Conservation (phyloP, 2,888 invertebrate genomes). For the Macrophya annulata region DNA sequence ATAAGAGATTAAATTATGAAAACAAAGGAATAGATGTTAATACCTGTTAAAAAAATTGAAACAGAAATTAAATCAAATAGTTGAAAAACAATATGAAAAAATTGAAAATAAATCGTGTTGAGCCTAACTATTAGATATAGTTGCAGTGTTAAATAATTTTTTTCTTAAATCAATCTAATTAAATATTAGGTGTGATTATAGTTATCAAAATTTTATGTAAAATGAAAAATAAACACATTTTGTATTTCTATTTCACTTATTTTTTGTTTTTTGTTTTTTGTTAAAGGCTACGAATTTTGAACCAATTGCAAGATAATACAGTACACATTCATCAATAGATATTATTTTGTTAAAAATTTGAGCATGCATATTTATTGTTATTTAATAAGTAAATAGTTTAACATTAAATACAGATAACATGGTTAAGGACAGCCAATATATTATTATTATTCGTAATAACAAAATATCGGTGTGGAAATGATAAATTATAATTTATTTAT, state of each 20-base stretch:
- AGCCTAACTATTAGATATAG: too few species aligned
- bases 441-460: not conserved
- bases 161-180: not conserved
- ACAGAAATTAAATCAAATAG: not conserved
- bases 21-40: not conserved
- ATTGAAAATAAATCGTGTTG: not conserved
- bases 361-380: constrained; percentile 37
- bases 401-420: constrained; percentile 20
- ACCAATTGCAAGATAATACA: constrained; percentile 49
- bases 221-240: not conserved
- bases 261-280: too few species aligned
- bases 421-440: constrained; percentile 13
- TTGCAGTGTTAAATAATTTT: not conserved
- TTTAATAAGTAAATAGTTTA: not conserved
- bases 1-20: not conserved
- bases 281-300: constrained; percentile 3
- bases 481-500: constrained; percentile 5
- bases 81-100: not conserved
- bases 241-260: too few species aligned
- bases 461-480: constrained; percentile 2
- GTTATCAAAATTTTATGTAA: not conserved
- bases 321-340: not conserved
- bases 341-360: constrained; percentile 32
- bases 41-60: not conserved
- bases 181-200: not conserved